Evolutionary conservation across 1,140 invertebrate species (phyloP).

Genomic region (Drosophila sulfurigaster): DNA sequence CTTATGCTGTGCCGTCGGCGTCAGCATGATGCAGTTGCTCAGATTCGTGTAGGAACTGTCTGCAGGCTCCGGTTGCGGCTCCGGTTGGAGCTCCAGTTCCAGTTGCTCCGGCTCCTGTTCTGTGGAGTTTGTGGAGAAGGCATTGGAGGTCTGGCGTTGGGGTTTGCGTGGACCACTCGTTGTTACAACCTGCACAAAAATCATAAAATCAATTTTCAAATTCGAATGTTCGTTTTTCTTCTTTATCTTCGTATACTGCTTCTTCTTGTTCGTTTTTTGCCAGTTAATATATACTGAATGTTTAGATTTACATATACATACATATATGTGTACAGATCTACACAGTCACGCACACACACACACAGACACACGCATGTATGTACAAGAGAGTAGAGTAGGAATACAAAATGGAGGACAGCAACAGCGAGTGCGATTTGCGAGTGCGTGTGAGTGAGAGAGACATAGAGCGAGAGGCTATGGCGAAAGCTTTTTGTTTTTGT

Average conservation of each 20-base stretch:
- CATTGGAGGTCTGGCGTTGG: constrained; percentile 86
- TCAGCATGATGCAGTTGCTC: constrained; percentile 75
- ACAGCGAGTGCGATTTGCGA: constrained; percentile 16
- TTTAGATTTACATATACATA: background rate
- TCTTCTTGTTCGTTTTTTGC: background rate
- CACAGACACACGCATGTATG: constrained; percentile 23
- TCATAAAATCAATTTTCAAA: constrained; percentile 6
- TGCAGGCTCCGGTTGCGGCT: constrained; percentile 26
- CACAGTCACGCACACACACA: constrained; percentile 28
- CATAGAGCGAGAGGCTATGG: constrained; percentile 6
- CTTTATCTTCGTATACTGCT: background rate
- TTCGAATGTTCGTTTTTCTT: background rate
- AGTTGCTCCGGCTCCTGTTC: constrained; percentile 58
- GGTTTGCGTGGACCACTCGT: constrained; percentile 90
- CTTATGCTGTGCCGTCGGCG: constrained; percentile 86
- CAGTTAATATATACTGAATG: constrained; percentile 2
- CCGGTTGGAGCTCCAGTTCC: constrained; percentile 2
- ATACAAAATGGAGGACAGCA: constrained; percentile 19
- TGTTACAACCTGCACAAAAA: constrained; percentile 89
- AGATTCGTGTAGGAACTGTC: constrained; percentile 75
- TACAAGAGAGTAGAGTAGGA: constrained; percentile 34
- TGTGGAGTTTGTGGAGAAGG: constrained; percentile 74
- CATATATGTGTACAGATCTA: constrained; percentile 22
- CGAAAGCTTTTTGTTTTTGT: background rate
- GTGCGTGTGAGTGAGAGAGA: constrained; percentile 10